Evolutionary conservation across 2,113 vertebrate species (phyloP).

Genomic region (Aptenodytes forsteri): DNA sequence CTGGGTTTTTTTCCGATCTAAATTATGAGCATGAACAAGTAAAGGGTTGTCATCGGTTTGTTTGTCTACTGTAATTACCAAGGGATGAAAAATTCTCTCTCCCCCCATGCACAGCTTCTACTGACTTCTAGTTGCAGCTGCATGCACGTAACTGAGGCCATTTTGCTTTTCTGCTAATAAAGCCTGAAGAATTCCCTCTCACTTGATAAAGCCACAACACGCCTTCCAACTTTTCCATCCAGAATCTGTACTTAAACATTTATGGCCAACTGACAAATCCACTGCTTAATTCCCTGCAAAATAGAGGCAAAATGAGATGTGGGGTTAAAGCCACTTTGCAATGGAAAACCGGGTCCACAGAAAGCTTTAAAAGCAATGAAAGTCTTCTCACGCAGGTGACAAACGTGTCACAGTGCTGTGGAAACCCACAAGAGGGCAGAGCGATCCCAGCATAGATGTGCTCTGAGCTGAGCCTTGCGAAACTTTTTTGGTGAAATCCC

Average conservation of each 20-base stretch:
- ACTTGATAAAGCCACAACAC: neutral
- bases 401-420: neutral
- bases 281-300: neutral
- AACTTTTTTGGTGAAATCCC: neutral
- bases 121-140: neutral
- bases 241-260: neutral
- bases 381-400: neutral
- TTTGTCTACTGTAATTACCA: neutral
- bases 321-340: accelerated
- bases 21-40: neutral
- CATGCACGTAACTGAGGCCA: neutral
- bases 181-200: neutral
- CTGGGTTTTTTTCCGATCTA: neutral
- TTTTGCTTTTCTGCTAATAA: neutral
- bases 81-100: neutral
- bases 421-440: slow-evolving; percentile 74
- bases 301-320: accelerated
- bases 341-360: neutral
- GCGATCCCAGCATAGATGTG: neutral
- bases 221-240: neutral
- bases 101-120: neutral
- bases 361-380: neutral
- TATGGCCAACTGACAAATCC: neutral
- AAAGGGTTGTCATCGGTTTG: neutral
- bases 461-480: neutral